A percentile compares a stretch with the other conserved stretches of the same genome.
phyloP scores from a whole-genome alignment of 2,797 vertebrate species.

The Hoplostethus mediterraneus region DNA sequence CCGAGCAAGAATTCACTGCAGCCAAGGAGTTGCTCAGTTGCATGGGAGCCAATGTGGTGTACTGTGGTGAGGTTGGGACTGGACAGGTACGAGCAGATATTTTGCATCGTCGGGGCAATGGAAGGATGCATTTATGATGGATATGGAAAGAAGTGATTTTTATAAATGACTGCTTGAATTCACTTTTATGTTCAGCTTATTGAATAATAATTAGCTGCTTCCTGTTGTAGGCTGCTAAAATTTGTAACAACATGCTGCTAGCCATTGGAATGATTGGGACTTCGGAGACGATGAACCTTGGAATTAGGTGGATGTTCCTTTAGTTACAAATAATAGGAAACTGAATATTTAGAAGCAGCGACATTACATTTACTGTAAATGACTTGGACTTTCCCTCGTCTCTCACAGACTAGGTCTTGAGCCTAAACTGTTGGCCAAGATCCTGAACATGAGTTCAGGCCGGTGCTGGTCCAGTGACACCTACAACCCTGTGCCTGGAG shows the following conservation, averaged over 20 bases:
- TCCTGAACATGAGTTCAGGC: constrained; percentile 98
- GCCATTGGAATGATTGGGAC: constrained; percentile 99
- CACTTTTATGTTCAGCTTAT: not conserved
- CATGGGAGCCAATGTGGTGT: constrained; percentile 96
- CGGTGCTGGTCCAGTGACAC: constrained; percentile 99
- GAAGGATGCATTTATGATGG: not conserved
- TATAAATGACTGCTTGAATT: no score
- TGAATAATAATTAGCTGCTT: constrained; percentile 30
- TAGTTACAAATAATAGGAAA: not conserved
- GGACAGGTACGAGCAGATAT: constrained; percentile 89
- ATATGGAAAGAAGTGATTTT: no score
- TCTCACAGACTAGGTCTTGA: constrained; percentile 95
- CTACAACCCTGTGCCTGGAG: constrained; percentile 99
- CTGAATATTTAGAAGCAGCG: not conserved
- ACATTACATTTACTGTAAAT: constrained; percentile 1
- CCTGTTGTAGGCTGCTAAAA: constrained; percentile 94
- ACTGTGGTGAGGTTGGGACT: constrained; percentile 96
- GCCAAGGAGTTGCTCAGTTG: constrained; percentile 93
- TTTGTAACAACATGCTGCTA: constrained; percentile 99
- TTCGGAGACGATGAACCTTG: constrained; percentile 97
- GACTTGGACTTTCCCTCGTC: constrained; percentile 66
- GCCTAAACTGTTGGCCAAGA: constrained; percentile 95
- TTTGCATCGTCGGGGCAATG: not conserved
- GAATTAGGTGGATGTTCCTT: constrained; percentile 89
- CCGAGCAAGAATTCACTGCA: constrained; percentile 95